Percentiles rank a stretch among this genome's conserved stretches.
Evolutionary conservation across 2,113 vertebrate species (phyloP).

Genomic region (Vidua chalybeata): DNA sequence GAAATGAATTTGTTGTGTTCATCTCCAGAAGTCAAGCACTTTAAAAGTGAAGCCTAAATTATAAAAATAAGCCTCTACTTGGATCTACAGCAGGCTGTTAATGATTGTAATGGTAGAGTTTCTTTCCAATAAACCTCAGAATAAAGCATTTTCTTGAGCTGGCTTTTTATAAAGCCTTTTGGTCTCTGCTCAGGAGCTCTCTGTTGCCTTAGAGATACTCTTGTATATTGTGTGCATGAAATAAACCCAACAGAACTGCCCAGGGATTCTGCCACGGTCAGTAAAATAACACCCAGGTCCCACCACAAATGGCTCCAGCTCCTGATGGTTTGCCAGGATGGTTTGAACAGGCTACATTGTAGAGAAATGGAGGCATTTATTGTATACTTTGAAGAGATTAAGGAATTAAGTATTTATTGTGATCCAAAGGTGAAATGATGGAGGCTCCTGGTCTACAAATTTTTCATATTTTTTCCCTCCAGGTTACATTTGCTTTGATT

Average conservation of each 20-base stretch:
- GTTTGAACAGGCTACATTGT: not conserved
- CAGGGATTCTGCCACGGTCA: not conserved
- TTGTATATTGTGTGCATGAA: conserved; percentile 26
- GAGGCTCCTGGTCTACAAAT: not conserved
- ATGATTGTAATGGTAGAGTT: not conserved
- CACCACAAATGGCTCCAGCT: not conserved
- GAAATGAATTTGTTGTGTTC: not conserved
- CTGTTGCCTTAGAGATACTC: conserved; percentile 60
- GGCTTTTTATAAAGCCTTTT: not conserved
- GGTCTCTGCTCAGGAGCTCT: conserved; percentile 29
- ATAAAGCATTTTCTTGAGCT: not conserved
- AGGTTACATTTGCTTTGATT: not conserved
- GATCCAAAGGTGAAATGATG: not conserved
- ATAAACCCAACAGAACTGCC: not conserved
- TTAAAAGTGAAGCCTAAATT: not conserved
- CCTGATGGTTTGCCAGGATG: not conserved
- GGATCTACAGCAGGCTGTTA: not conserved
- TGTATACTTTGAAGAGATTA: not conserved
- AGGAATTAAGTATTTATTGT: not conserved
- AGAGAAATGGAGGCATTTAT: not conserved
- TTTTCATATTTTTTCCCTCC: rapidly evolving
- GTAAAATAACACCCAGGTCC: not conserved
- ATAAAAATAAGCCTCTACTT: not conserved
- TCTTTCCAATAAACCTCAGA: not conserved
- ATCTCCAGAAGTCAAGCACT: not conserved